Evolutionary conservation across 2,888 invertebrate genomes (phyloP), one percentile per base, ranked within the genome.

Genomic region (Metopia argyrocephala): DNA sequence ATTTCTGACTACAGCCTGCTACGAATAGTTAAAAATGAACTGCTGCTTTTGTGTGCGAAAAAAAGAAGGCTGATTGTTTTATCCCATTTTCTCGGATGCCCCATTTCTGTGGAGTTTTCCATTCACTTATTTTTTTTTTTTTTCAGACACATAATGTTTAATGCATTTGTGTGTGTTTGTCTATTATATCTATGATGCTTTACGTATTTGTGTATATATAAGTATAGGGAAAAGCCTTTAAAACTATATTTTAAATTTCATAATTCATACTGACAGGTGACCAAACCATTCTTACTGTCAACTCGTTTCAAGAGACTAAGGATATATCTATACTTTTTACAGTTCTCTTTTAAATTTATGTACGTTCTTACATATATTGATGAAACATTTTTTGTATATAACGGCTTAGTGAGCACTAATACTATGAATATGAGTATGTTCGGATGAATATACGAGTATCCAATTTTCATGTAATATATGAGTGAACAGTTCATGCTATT

Each of bases 211-310:
- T 2, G 1, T 31, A 31, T 38, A 38, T 38, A 15, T n/a, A 2
- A 38, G 38, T 38, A 12, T 15, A n/a, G n/a, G n/a, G n/a, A n/a
- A n/a, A n/a, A n/a, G n/a, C n/a, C n/a, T n/a, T n/a, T n/a, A n/a
- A n/a, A 54, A 54, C 52, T 21, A 28, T 21, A 56, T 54, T 69
- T 68, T 28, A 27, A 52, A 65, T 59, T 73, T 73, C 68, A 73
- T 80, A 76, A 80, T 73, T 76, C 48, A 76, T 64, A 48, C 59
- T 76, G 80, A 80, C 80, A 80, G 64, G 64, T 73, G 73, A 69
- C 73, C 62, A 61, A 79, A 75, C 76, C 54, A 68, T 71, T n/a
- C 23, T 48, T 68, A 78, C 48, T 73, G 62, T 46, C 46, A 76
- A 12, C n/a, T n/a, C n/a, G n/a, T n/a, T n/a, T n/a, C n/a, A n/a